A percentile compares a stretch with the other conserved stretches of the same genome.
phyloP scores from a whole-genome alignment of 2,113 vertebrate genomes.

The Benitochromis conjunctus region DNA sequence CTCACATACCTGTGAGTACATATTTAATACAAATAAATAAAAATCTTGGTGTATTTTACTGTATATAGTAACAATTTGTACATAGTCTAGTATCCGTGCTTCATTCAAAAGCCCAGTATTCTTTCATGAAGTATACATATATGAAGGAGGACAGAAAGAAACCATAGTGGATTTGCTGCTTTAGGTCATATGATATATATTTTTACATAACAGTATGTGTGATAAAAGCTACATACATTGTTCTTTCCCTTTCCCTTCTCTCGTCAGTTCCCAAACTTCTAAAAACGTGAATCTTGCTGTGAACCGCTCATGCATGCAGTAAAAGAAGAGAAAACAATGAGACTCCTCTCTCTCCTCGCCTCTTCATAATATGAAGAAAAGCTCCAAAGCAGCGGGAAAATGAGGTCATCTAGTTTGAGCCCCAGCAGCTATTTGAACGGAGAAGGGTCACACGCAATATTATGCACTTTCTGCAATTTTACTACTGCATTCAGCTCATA shows the following conservation, averaged over 20 bases:
- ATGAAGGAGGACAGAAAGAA: conserved; percentile 18
- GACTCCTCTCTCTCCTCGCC: conserved; percentile 3
- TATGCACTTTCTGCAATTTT: background rate
- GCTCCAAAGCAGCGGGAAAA: conserved; percentile 41
- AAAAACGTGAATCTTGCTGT: background rate
- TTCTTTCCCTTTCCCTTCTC: background rate
- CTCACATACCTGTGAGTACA: background rate
- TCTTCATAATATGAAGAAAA: conserved; percentile 21
- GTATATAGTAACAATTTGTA: background rate
- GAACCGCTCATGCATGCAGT: background rate
- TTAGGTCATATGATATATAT: background rate
- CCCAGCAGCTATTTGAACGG: conserved; percentile 44
- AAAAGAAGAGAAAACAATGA: conserved; percentile 29
- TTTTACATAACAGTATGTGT: background rate
- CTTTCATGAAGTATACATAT: conserved; percentile 8
- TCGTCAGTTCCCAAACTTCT: background rate
- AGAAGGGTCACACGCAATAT: conserved; percentile 12
- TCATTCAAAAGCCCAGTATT: background rate
- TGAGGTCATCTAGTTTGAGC: conserved; percentile 38
- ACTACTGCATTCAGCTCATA: background rate
- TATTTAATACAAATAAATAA: background rate
- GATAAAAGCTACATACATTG: conserved; percentile 4
- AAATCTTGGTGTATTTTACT: background rate
- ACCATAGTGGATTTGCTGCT: background rate
- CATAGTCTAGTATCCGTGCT: background rate